A percentile compares a stretch with the other conserved stretches of the same genome.
phyloP scores from a whole-genome alignment of 2,888 invertebrate species.

The Aplocera efformata region DNA sequence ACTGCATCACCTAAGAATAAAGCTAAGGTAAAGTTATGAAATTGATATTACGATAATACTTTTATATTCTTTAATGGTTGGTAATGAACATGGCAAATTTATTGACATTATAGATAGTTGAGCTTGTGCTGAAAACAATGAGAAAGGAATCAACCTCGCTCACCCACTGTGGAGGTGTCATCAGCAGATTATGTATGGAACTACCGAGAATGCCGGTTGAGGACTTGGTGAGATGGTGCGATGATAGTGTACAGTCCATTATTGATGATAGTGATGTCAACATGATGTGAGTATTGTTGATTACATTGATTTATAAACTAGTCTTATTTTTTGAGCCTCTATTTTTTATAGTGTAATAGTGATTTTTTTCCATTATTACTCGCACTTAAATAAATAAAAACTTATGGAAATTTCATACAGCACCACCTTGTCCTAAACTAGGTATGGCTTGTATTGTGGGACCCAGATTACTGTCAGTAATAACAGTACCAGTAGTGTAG shows the following conservation, averaged over 20 bases:
- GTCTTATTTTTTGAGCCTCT: too few species aligned
- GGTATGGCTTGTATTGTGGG: too few species aligned
- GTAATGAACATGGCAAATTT: neutral
- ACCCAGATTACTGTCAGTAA: too few species aligned
- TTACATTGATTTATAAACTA: too few species aligned
- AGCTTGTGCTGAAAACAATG: slow-evolving; percentile 53
- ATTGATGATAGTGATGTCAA: slow-evolving; percentile 66
- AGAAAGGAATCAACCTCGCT: slow-evolving; percentile 57
- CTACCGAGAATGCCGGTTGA: slow-evolving; percentile 46
- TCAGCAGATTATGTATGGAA: slow-evolving; percentile 59
- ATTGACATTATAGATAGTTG: slow-evolving; percentile 44
- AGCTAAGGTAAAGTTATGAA: slow-evolving; percentile 52
- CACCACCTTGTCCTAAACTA: too few species aligned
- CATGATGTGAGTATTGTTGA: slow-evolving; percentile 57
- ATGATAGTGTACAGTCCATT: slow-evolving; percentile 66
- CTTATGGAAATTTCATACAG: neutral
- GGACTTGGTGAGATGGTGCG: slow-evolving; percentile 57
- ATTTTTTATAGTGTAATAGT: too few species aligned
- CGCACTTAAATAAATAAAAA: neutral
- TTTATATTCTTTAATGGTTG: too few species aligned
- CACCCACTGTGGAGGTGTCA: slow-evolving; percentile 60
- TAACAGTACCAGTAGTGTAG: too few species aligned
- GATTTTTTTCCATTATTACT: too few species aligned
- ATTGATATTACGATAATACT: too few species aligned
- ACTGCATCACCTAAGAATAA: slow-evolving; percentile 36